These are phyloP conservation scores for Petroica traversi DNA, from an alignment of 2,113 vertebrate genomes.

Conservation along the genomic window DNA sequence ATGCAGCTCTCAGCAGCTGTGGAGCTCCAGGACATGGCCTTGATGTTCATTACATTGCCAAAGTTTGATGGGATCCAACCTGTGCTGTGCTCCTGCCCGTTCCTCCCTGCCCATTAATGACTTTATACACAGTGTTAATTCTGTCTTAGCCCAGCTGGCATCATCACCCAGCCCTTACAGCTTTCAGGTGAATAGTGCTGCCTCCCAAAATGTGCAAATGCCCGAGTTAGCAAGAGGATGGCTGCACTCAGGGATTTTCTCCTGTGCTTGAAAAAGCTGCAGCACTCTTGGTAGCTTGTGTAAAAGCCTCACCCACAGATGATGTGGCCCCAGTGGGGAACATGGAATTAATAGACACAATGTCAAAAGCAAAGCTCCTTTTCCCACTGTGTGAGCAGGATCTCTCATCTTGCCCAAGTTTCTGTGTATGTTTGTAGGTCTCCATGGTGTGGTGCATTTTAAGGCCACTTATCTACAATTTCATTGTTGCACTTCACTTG, in stretches of 20 bases:
- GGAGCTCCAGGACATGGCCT: background rate
- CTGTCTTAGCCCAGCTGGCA: background rate
- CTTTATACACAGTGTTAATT: background rate
- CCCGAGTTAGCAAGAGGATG: background rate
- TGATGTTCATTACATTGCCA: background rate
- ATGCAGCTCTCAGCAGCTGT: background rate
- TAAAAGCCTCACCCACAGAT: background rate
- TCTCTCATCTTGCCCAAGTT: background rate
- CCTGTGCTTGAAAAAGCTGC: background rate
- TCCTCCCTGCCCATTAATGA: background rate
- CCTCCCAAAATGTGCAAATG: background rate
- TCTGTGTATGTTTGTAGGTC: background rate
- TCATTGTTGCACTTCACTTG: background rate
- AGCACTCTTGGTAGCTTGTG: background rate
- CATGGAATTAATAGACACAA: background rate
- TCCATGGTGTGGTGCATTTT: background rate
- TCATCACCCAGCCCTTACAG: background rate
- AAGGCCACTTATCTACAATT: background rate
- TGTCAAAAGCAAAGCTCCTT: background rate
- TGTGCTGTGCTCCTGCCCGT: fast-evolving
- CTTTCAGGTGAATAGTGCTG: background rate
- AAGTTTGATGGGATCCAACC: background rate
- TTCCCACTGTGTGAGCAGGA: background rate
- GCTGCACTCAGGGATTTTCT: background rate
- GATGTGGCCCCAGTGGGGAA: background rate